A percentile compares a stretch with the other conserved stretches of the same genome.
These are phyloP conservation scores for Rhingia campestris DNA, from an alignment of 2,888 invertebrate species.

Conservation along the genomic window DNA sequence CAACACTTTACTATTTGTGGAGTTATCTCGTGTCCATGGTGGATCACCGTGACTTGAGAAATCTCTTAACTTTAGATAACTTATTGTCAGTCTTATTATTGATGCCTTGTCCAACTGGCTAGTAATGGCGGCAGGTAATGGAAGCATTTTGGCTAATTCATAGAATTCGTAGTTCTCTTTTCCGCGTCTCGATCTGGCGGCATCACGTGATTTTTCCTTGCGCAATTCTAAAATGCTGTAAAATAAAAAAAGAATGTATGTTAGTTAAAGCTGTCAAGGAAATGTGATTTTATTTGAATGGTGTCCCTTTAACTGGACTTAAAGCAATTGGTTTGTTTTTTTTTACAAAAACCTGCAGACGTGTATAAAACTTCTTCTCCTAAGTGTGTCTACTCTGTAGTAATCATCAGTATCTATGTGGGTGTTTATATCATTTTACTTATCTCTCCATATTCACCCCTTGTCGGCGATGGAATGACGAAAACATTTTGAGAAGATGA, in stretches of 20 bases:
- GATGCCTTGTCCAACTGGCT: constrained; percentile 97
- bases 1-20: constrained; percentile 90
- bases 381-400: constrained; percentile 3
- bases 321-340: too few relatives aligned
- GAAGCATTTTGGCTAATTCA: constrained; percentile 97
- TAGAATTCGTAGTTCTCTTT: constrained; percentile 99
- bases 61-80: constrained; percentile 96
- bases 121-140: constrained; percentile 94
- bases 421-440: constrained; percentile 13
- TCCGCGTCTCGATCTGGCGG: constrained; percentile 94
- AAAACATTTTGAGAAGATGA: constrained; percentile 52
- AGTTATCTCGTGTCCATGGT: constrained; percentile 94
- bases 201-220: constrained; percentile 96
- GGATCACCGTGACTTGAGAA: constrained; percentile 98
- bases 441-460: background rate
- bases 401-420: constrained; percentile 11
- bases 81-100: constrained; percentile 97
- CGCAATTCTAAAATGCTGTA: constrained; percentile 95
- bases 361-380: background rate
- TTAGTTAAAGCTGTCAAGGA: constrained; percentile 70
- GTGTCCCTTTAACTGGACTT: too few relatives aligned
- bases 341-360: constrained; percentile 5
- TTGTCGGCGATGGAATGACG: constrained; percentile 9
- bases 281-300: constrained; percentile 16
- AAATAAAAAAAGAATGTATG: constrained; percentile 76